Base-by-base conservation (phyloP, 2,888 invertebrate species). In the Suillia variegata region DNA sequence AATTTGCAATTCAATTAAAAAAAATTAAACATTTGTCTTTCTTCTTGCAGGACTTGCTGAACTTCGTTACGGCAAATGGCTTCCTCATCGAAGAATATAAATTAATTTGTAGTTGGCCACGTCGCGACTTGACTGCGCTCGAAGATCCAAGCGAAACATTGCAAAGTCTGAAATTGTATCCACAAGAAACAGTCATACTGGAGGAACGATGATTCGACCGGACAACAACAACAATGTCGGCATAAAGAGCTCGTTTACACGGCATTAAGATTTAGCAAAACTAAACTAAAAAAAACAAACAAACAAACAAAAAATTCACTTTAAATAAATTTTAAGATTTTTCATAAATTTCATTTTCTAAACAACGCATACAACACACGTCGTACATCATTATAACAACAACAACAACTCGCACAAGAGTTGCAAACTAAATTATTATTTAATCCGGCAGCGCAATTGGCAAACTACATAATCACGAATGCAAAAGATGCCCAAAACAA, bases 101-200 rank as follows among this genome's bases (percentile, higher is more conserved):
- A 86, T 89, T 96, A 62, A 90, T 97, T 74, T 90, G 92, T 72
- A 93, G 94, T 82, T 97, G 93, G 92, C 97, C 97, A 79, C 88
- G 96, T 78, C 89, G 92, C 87, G 97, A 97, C 87, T 93, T 97
- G 85, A 93, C 95, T 65, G 85, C 88, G 66, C 85, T 93, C 82
- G n/a, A n/a, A n/a, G 90, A 94, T 82, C 84, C 85, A 49, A 86
- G 84, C 75, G 87, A 89, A 81, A 92, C 94, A 63, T 84, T 98
- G 70, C 86, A 88, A 80, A 89, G 91, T 70, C 85, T 96, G 70
- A 94, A 94, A 82, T 87, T 97, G 74, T 94, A 87, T 83, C 92
- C 94, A 56, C 96, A 97, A 86, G 97, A 97, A 86, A 96, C 96
- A 68, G 88, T 97, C 70, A 94, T 93, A 85, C 85, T 97, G 71